Conservation (phyloP, 37 sponge, comb jelly and placozoan genomes). For the Geodia barretti region DNA sequence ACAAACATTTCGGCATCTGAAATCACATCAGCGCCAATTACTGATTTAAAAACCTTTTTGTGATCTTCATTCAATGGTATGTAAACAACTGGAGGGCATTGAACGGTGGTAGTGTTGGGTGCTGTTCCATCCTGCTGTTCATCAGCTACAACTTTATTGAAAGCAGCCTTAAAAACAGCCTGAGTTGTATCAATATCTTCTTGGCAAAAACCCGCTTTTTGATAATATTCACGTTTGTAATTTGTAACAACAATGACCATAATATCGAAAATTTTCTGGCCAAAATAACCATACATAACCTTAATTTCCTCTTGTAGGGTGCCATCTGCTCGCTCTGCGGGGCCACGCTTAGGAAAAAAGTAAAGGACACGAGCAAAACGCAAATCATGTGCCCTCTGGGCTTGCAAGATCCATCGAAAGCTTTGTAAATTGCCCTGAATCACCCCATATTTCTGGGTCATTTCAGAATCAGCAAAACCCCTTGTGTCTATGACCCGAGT, state of each 20-base stretch:
- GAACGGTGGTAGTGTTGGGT: too few relatives aligned
- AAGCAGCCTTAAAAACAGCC: neutral
- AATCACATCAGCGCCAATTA: neutral
- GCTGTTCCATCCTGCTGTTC: too few relatives aligned
- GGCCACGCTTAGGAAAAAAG: conserved; percentile 29
- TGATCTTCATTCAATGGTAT: neutral
- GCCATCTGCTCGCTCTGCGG: neutral
- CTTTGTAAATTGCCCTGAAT: neutral
- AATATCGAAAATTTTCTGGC: neutral
- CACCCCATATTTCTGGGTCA: conserved; percentile 15
- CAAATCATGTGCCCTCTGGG: conserved; percentile 10
- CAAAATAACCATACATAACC: conserved; percentile 18
- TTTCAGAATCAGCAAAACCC: conserved; percentile 22
- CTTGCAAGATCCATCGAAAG: conserved; percentile 25
- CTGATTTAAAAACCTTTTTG: neutral
- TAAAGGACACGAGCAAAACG: conserved; percentile 17
- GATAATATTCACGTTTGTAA: neutral
- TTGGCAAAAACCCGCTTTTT: neutral
- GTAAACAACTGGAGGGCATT: conserved; percentile 4
- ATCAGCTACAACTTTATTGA: too few relatives aligned
- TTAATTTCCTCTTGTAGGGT: conserved; percentile 5
- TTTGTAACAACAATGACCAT: conserved; percentile 38
- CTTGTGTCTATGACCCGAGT: conserved; percentile 15
- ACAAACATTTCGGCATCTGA: neutral
- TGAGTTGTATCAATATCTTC: neutral